Evolutionary conservation across 1,140 invertebrate genomes (phyloP).

Genomic region (Periplaneta americana): DNA sequence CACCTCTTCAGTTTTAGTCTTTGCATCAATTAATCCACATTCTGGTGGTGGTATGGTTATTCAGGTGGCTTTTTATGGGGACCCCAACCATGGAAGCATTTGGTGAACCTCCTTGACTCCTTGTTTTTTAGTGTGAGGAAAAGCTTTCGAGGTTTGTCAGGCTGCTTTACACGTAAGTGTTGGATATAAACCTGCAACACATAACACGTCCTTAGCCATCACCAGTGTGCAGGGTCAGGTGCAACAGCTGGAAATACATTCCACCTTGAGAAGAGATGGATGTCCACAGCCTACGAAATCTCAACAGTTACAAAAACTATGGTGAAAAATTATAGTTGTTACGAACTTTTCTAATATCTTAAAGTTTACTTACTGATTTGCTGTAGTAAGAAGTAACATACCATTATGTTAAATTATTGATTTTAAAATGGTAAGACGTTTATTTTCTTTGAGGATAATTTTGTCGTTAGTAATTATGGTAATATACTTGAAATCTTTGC

Average conservation of each 20-base stretch:
- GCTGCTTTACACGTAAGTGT: constrained; percentile 93
- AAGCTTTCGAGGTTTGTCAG: constrained; percentile 84
- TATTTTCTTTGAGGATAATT: no score
- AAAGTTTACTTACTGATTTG: no score
- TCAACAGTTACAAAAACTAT: no score
- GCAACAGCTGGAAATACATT: no score
- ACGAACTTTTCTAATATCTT: no score
- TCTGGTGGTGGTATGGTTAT: constrained; percentile 34
- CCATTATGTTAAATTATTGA: constrained; percentile 9
- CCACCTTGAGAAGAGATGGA: no score
- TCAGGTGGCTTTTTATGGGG: constrained; percentile 65
- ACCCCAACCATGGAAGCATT: constrained; percentile 99
- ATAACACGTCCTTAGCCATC: constrained; percentile 12
- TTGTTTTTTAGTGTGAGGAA: constrained; percentile 96
- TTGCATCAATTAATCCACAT: background rate
- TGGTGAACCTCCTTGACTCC: constrained; percentile 90
- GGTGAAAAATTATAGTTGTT: no score
- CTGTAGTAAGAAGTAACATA: background rate
- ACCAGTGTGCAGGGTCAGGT: no score
- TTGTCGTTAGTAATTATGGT: no score
- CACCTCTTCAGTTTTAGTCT: background rate
- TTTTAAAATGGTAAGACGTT: no score
- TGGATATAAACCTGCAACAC: constrained; percentile 88
- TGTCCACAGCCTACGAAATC: no score
- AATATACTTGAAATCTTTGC: no score